A percentile compares a stretch with the other conserved stretches of the same genome.
phyloP scores from a whole-genome alignment of 2,888 invertebrate genomes.

The Machimus atricapillus region DNA sequence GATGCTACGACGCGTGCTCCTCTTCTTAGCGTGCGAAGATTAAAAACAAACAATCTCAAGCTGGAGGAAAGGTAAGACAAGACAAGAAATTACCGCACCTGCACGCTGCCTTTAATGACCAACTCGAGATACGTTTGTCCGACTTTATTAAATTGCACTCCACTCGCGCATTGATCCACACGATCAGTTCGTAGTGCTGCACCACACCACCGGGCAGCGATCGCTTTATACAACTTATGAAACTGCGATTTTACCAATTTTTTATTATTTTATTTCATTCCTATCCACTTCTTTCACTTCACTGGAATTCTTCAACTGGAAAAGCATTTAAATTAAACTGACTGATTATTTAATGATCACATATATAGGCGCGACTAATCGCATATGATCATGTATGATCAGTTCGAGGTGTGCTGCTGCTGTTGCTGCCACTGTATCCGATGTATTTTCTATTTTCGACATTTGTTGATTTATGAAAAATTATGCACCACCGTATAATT shows the following conservation, averaged over 20 bases:
- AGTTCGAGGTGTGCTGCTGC: neutral
- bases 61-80: neutral
- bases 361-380: neutral
- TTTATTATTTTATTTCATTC: neutral
- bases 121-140: neutral
- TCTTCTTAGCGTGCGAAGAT: neutral
- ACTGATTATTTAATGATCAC: constrained; percentile 2
- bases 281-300: constrained; percentile 8
- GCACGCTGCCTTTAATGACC: neutral
- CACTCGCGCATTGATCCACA: neutral
- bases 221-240: neutral
- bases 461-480: neutral
- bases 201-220: neutral
- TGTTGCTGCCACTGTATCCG: neutral
- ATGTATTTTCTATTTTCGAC: neutral
- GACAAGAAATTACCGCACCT: constrained; percentile 12
- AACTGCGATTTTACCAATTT: neutral
- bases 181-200: neutral
- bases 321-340: neutral
- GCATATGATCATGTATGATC: neutral
- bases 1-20: neutral
- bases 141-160: neutral
- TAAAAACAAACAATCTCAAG: neutral
- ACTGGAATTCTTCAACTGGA: constrained; percentile 7
- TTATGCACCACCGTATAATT: neutral